Conservation (phyloP, 2,113 vertebrate genomes). For the Passer montanus region DNA sequence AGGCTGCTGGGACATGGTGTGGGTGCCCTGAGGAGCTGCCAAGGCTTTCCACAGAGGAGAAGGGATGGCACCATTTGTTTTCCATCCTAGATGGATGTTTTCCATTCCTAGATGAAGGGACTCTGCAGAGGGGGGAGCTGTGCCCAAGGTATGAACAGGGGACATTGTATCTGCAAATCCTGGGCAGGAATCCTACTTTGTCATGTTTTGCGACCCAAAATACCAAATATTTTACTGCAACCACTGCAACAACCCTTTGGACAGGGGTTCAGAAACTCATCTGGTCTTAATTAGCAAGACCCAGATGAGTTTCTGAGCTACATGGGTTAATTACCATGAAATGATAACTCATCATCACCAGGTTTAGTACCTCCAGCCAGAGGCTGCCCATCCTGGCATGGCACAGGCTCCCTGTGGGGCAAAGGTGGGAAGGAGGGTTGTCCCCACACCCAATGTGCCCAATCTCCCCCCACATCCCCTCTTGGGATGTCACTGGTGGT, state of each 20-base stretch:
- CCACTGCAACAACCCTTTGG: neutral
- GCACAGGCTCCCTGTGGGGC: neutral
- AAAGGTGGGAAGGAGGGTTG: neutral
- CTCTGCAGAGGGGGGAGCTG: neutral
- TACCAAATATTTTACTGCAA: neutral
- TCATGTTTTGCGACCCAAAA: neutral
- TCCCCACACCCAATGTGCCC: fast-evolving
- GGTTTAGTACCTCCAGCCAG: neutral
- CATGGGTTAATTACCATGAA: neutral
- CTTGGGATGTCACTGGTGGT: neutral
- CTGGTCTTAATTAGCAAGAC: neutral
- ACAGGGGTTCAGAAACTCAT: neutral
- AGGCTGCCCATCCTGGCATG: neutral
- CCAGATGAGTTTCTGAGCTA: neutral
- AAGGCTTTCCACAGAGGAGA: neutral
- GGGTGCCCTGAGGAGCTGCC: neutral
- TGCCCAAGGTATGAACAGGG: neutral
- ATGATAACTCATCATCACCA: neutral
- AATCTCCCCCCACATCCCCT: neutral
- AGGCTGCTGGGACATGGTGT: neutral
- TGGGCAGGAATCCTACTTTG: neutral
- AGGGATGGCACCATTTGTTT: neutral
- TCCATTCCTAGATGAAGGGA: neutral
- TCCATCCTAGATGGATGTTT: neutral
- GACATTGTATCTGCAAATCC: neutral